Evolutionary conservation across 2,888 invertebrate species (phyloP), one percentile per base, ranked within the genome.

Genomic region (Smittia aterrima): DNA sequence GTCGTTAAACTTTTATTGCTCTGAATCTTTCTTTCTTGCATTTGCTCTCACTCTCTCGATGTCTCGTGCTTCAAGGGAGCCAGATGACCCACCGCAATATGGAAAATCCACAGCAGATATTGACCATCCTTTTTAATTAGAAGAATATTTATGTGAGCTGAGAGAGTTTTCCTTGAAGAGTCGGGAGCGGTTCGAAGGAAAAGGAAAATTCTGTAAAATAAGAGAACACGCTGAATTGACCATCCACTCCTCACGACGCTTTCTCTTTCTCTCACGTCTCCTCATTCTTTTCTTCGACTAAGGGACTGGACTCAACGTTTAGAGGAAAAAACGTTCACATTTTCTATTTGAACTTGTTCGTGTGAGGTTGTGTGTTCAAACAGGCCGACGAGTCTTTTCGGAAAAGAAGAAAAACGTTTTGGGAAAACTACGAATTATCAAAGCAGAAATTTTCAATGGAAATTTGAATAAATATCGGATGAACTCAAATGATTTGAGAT

Each of bases 321-420:
- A 47, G 47, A 58, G 18, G 22, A 58, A 22, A 58, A 58, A 18
- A 9, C 18, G 9, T 20, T 58, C 70, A 70, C 70, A 70, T 70
- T 70, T 70, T 70, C 54, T 54, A 54, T 70, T 70, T 70, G 70
- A 70, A 70, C 16, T 70, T 70, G 47, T 25, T 22, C 41, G 70
- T 16, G 70, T 27, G 16, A 70, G 54, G 70, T 70, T 58, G 58
- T 47, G 47, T 47, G 58, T 20, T 58, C 9, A 20, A 58, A 20
- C 58, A 20, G 18, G 58, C n/a, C 20, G 22, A 58, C 1, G n/a
- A 9, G 9, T 32, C 32, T 32, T 32, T 6, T 11, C 7, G 11
- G 38, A 38, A 6, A 38, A 38, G 38, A 16, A 2, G 53, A 47
- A 47, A 32, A 9, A 9, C 32, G 32, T n/a, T n/a, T n/a, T n/a